Evolutionary conservation across 1,140 invertebrate genomes (phyloP).

Genomic region (Saccostrea glomerata): DNA sequence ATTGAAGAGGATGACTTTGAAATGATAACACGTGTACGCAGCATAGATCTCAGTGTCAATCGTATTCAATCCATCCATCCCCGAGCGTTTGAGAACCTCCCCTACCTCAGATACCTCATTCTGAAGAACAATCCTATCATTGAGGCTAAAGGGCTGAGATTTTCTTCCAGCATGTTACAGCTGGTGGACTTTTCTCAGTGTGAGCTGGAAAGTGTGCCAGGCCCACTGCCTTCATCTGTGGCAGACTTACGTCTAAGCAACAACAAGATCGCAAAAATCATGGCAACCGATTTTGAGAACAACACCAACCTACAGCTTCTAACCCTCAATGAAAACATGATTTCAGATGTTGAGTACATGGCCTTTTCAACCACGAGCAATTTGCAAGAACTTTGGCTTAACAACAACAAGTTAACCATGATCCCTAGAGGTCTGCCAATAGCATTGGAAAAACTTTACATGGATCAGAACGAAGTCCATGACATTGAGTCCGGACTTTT

Average conservation of each 20-base stretch:
- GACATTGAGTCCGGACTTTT: slow-evolving; percentile 71
- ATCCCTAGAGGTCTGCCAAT: slow-evolving; percentile 84
- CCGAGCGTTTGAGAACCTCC: slow-evolving; percentile 85
- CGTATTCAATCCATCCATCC: slow-evolving; percentile 82
- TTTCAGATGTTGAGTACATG: slow-evolving; percentile 90
- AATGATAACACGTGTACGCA: slow-evolving; percentile 75
- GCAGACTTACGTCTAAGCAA: slow-evolving; percentile 87
- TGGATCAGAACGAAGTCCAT: slow-evolving; percentile 73
- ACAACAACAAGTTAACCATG: slow-evolving; percentile 79
- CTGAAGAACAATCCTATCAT: slow-evolving; percentile 88
- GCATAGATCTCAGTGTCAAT: slow-evolving; percentile 84
- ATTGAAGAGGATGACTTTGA: slow-evolving; percentile 88
- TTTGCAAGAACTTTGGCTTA: slow-evolving; percentile 85
- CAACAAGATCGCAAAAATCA: slow-evolving; percentile 87
- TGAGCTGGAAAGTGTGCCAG: slow-evolving; percentile 88
- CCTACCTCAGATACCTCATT: slow-evolving; percentile 89
- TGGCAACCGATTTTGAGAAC: slow-evolving; percentile 91
- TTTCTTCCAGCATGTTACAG: slow-evolving; percentile 79
- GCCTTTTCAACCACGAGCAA: slow-evolving; percentile 90
- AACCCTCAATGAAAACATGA: slow-evolving; percentile 89
- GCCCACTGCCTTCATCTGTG: slow-evolving; percentile 90
- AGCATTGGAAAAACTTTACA: slow-evolving; percentile 66
- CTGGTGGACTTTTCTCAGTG: slow-evolving; percentile 90
- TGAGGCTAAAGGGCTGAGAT: slow-evolving; percentile 86
- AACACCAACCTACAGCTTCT: slow-evolving; percentile 90